phyloP scores from a whole-genome alignment of 30 jellyfish, hydroid and myxozoan species.

The Aurelia sp. region DNA sequence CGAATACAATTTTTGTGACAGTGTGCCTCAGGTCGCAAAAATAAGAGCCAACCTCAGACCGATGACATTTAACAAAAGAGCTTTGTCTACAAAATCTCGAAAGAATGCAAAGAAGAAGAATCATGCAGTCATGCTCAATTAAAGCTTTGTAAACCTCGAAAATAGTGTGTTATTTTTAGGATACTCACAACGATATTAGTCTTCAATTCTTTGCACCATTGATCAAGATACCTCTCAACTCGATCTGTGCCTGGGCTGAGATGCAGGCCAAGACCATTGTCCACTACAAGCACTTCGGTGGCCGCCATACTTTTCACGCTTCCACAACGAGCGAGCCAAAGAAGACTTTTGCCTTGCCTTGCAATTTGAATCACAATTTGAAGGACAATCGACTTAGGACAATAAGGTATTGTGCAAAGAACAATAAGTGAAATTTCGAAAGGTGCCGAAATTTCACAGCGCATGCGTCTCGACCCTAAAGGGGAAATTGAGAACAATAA shows the following conservation, averaged over 20 bases:
- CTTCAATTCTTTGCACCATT: constrained; percentile 59
- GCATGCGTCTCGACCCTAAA: background rate
- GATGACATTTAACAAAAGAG: background rate
- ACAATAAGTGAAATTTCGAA: background rate
- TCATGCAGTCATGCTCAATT: no score
- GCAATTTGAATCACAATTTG: constrained; percentile 40
- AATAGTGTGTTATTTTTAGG: background rate
- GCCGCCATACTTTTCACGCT: constrained; percentile 69
- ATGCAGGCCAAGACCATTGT: background rate
- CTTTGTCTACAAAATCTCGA: no score
- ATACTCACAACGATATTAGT: constrained; percentile 64
- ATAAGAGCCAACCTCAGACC: background rate
- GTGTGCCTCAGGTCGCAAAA: no score
- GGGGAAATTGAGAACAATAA: no score
- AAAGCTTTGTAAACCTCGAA: no score
- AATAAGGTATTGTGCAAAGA: background rate
- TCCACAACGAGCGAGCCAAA: background rate
- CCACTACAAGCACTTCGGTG: constrained; percentile 35
- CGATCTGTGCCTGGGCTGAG: constrained; percentile 28
- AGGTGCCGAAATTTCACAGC: constrained; percentile 1
- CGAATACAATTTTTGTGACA: no score
- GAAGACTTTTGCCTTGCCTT: constrained; percentile 35
- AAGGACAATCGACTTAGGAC: constrained; percentile 3
- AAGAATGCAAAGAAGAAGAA: no score
- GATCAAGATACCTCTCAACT: constrained; percentile 45